These are phyloP conservation scores for Sebastes elongatus DNA, from an alignment of 2,797 vertebrate species.

Conservation along the genomic window DNA sequence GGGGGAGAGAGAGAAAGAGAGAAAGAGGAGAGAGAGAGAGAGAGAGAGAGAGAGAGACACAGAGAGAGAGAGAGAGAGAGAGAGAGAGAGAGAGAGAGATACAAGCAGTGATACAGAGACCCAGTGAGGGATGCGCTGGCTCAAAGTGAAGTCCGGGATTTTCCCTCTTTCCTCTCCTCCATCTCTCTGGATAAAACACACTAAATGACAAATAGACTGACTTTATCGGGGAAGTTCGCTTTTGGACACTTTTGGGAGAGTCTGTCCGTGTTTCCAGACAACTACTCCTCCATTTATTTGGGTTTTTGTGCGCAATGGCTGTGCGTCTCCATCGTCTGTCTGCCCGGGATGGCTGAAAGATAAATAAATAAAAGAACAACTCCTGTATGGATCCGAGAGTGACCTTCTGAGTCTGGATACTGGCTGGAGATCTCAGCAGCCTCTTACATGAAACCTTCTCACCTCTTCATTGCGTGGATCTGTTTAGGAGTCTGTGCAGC, in stretches of 20 bases:
- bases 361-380: slow-evolving; percentile 10
- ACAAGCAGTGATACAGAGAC: slow-evolving; percentile 38
- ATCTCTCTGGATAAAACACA: slow-evolving; percentile 11
- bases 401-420: slow-evolving; percentile 38
- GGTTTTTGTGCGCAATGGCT: slow-evolving; percentile 59
- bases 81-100: slow-evolving; percentile 28
- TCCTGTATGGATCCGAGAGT: slow-evolving; percentile 38
- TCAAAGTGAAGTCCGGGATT: slow-evolving; percentile 61
- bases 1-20: background rate
- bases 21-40: too few species aligned
- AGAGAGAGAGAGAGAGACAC: slow-evolving; percentile 18
- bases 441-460: slow-evolving; percentile 43
- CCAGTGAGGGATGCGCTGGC: slow-evolving; percentile 44
- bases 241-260: slow-evolving; percentile 39
- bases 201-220: background rate
- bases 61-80: background rate
- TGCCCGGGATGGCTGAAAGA: slow-evolving; percentile 42
- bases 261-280: slow-evolving; percentile 7
- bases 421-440: background rate
- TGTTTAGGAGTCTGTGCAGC: slow-evolving; percentile 35
- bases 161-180: background rate
- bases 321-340: slow-evolving; percentile 7
- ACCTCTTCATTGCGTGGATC: slow-evolving; percentile 43
- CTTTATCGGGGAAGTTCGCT: slow-evolving; percentile 34
- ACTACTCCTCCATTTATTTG: background rate